phyloP scores from a whole-genome alignment of 2,797 vertebrate species.

The Poecile montanus region DNA sequence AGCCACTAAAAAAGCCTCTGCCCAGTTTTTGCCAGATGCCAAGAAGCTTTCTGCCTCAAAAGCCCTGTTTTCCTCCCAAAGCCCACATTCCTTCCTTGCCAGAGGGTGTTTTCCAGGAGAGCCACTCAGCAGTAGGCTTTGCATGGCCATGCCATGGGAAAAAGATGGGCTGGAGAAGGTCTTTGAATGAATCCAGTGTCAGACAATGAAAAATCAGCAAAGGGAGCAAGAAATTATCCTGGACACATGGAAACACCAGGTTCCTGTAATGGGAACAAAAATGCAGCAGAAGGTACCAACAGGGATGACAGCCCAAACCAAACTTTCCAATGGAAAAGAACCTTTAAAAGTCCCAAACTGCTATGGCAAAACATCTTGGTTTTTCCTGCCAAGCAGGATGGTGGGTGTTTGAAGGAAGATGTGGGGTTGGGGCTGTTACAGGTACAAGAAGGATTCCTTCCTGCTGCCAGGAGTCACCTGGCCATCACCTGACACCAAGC shows the following conservation, averaged over 20 bases:
- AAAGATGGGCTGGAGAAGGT: rapidly evolving
- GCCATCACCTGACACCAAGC: rapidly evolving
- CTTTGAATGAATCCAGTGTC: not conserved
- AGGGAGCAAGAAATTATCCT: not conserved
- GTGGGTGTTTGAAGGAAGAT: not conserved
- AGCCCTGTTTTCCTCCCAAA: not conserved
- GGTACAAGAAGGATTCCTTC: not conserved
- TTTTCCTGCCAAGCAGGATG: not conserved
- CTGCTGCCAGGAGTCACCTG: not conserved
- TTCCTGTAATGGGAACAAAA: rapidly evolving
- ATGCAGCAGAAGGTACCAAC: rapidly evolving
- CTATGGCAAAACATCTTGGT: rapidly evolving
- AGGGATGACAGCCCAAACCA: not conserved
- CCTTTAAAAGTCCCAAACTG: not conserved
- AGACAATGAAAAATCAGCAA: not conserved
- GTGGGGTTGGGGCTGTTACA: rapidly evolving
- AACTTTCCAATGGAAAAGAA: not conserved
- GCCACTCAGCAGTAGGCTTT: not conserved
- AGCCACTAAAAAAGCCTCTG: not conserved
- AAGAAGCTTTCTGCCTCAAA: not conserved
- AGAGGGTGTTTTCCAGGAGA: rapidly evolving
- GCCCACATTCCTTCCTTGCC: rapidly evolving
- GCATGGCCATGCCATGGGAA: rapidly evolving
- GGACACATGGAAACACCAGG: rapidly evolving
- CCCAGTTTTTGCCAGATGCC: not conserved